Base-by-base conservation (phyloP, 2,797 vertebrate species). In the Yasuhikotakia modesta region DNA sequence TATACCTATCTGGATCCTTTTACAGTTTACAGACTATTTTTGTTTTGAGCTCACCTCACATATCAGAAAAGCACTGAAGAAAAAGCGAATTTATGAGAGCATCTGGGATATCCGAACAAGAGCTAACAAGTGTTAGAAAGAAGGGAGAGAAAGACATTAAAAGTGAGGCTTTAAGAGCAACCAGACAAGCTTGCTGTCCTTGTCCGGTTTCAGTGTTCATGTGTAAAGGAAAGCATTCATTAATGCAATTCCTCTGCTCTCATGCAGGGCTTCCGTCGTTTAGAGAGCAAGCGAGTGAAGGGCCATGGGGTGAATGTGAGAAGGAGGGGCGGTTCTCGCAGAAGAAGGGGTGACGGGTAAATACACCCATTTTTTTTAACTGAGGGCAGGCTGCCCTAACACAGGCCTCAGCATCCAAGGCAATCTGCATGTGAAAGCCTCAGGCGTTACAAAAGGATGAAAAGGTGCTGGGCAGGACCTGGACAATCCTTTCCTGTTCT, bases 141-240 rank as follows among this genome's bases (percentile, higher is more conserved):
- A 52, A 24, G 66, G 17, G 64, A 46, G 16, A 4, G 53, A 55
- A 32, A 4, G 66, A 75, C 48, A 55, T 73, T 55, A 66, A 57
- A 70, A 43, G 63, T 4, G 24, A 52, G 58, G 35, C 75, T 70
- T 55, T 68, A 67, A 82, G 65, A 70, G 81, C 43, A 39, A 71
- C 74, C 66, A 69, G 66, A 77, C 77, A 81, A 50, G 70, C 45
- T 71, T n/a, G n/a, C n/a, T n/a, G n/a, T 79, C 58, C 65, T 89
- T 90, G 92, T 93, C 84, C 79, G 90, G 94, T 91, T 94, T 93
- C 93, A 87, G 90, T 89, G 91, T 90, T 87, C 87, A 86, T 92
- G 91, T 89, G 93, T 87, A 91, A 92, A 93, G 94, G 93, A 93
- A 93, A 93, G 92, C 94, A 94, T 94, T 95, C 92, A 93, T 95